Percentiles rank a stretch among this genome's conserved stretches.
These are phyloP conservation scores for Lerista edwardsae DNA, from an alignment of 2,797 vertebrate genomes.

Conservation along the genomic window DNA sequence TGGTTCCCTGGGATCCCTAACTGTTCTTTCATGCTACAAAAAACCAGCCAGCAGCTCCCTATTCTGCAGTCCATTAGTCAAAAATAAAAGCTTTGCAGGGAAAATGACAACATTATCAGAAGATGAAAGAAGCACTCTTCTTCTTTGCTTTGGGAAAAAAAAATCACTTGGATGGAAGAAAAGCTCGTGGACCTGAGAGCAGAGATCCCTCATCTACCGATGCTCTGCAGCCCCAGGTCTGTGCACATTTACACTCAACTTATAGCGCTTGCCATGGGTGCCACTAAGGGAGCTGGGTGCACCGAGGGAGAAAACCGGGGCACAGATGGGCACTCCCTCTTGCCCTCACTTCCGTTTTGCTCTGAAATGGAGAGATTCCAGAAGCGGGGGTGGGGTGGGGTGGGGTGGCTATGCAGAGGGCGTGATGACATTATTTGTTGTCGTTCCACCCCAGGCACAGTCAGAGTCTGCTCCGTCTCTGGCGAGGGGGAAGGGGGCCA, in stretches of 20 bases:
- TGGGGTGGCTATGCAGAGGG: no score
- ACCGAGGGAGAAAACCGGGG: no score
- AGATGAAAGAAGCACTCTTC: constrained; percentile 52
- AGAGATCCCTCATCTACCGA: not conserved
- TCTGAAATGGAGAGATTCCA: no score
- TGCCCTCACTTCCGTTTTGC: no score
- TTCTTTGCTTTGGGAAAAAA: not conserved
- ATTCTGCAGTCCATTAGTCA: constrained; percentile 19
- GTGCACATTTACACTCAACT: not conserved
- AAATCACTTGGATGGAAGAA: constrained; percentile 8
- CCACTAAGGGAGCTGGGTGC: no score
- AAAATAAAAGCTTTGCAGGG: constrained; percentile 24
- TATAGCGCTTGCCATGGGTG: not conserved
- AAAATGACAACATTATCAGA: constrained; percentile 40
- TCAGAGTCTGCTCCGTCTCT: no score
- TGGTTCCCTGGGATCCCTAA: not conserved
- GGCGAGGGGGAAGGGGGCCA: no score
- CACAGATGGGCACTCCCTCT: no score
- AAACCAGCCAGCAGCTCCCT: constrained; percentile 30
- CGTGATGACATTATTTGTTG: no score
- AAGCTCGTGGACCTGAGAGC: constrained; percentile 29
- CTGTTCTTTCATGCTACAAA: not conserved
- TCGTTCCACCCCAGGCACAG: no score
- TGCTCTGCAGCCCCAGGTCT: not conserved
- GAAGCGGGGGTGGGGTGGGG: no score